Base-by-base conservation (phyloP, 2,113 vertebrate species). In the Limanda limanda region DNA sequence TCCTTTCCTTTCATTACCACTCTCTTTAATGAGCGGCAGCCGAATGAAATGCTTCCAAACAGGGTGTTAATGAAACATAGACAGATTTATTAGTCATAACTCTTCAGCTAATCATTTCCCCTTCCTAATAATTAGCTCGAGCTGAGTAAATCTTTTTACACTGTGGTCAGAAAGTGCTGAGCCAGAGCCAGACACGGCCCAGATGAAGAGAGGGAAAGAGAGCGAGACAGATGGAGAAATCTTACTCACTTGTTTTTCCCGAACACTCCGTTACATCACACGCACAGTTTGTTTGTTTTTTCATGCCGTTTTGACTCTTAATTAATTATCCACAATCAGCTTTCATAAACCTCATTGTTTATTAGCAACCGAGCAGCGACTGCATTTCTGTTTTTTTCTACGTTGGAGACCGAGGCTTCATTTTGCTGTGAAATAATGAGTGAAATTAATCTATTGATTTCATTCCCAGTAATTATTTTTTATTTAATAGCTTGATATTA, bases 11-110 rank as follows among this genome's bases (percentile, higher is more conserved):
- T 61, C 76, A 68, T 64, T 76, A 75, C 76, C 88, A 87, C 86
- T 91, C 72, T 85, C 86, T 76, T 86, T 92, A 92, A 91, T 90
- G 86, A 92, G 84, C 59, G 15, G 65, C 61, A 69, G 73, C 52
- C 27, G 69, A 91, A 90, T 92, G 72, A 92, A 90, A 91, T 88
- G 84, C 86, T 87, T 90, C 84, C 86, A 90, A 92, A 93, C 90
- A 82, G 87, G 78, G 79, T 85, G 84, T 91, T 92, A 93, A 92
- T 92, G 91, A 92, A 93, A 93, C 83, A 84, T 51, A 18, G 89
- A 92, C 91, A 90, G 89, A 89, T 93, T 93, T 92, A 93, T 90
- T 87, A 80, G 82, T 84, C 86, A 85, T 91, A 92, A 91, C 89
- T 93, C 92, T 82, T 76, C 65, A 51, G 80, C 87, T 90, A 90